Evolutionary conservation across 2,797 vertebrate species (phyloP).

Genomic region (Enteromius paludinosus): DNA sequence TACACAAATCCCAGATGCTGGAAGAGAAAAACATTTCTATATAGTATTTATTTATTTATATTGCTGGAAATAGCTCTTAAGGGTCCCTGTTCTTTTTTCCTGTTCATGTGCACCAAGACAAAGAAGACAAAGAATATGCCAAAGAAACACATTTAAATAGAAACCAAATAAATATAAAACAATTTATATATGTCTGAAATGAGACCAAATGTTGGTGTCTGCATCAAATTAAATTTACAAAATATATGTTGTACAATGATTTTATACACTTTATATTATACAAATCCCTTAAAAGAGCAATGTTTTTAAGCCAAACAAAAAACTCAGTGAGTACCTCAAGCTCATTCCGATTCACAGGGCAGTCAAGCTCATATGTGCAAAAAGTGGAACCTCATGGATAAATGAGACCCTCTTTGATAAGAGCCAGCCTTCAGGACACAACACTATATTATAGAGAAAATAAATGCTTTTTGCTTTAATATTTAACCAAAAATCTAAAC

Average conservation of each 20-base stretch:
- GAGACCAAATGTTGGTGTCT: too few species aligned
- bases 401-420: constrained; percentile 9
- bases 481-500: not conserved
- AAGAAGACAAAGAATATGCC: too few species aligned
- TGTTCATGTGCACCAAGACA: constrained; percentile 27
- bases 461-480: not conserved
- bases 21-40: not conserved
- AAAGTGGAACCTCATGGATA: constrained; percentile 3
- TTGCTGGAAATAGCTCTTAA: not conserved
- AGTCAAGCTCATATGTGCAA: constrained; percentile 2
- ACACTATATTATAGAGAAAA: not conserved
- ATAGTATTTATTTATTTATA: not conserved
- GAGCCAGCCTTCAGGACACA: not conserved
- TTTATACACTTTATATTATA: too few species aligned
- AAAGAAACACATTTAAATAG: too few species aligned
- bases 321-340: too few species aligned
- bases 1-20: not conserved
- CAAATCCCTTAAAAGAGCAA: too few species aligned
- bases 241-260: too few species aligned
- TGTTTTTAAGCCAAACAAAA: too few species aligned
- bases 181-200: too few species aligned
- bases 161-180: too few species aligned
- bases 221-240: too few species aligned
- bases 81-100: constrained; percentile 18
- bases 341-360: too few species aligned